Base-by-base conservation (phyloP, 2,888 invertebrate species). In the Synergus japonicus region DNA sequence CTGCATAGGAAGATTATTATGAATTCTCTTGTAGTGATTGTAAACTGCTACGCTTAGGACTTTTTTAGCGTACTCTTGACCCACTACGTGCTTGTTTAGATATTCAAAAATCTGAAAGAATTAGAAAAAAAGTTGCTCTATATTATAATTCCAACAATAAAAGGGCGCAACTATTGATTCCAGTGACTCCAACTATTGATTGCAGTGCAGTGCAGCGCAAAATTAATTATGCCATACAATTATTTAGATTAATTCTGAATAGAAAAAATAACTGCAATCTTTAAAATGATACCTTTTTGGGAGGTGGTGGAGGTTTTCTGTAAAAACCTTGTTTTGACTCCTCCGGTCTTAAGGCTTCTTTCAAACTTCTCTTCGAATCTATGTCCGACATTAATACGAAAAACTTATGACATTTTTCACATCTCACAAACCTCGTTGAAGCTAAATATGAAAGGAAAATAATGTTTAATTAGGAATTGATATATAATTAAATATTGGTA, bases 1-100 rank as follows among this genome's bases (percentile, higher is more conserved):
- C 79, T 91, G 92, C 44, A 88, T 85, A 86, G 95, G 96, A 81
- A 97, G 94, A 93, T 99, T 99, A 92, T 99, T 98, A 92, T 97
- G 97, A 90, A 99, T 98, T 88, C 99, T 94, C 93, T 99, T 99
- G 93, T 99, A 99, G 92, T 99, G 99, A 93, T 99, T 99, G 93
- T 99, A 99, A 0, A 99, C 99, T 13, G 99, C 99, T 54, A 99
- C 99, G 0, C 99, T 96, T 58, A 99, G 93, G 60, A 99, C 98
- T 93, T 99, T 99, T 93, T 99, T 99, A 1, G 99, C 99, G 92
- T 96, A 95, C 85, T 98, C 97, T 92, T 99, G 99, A 0, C 99
- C 99, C 37, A 99, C 96, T 15, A 99, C 99, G 93, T 98, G 98
- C 89, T 97, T 96, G 93, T 99, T 97, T 84, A 99, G 93, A 93